Conservation (phyloP, 1,140 invertebrate species). For the Neuroterus valhalla region DNA sequence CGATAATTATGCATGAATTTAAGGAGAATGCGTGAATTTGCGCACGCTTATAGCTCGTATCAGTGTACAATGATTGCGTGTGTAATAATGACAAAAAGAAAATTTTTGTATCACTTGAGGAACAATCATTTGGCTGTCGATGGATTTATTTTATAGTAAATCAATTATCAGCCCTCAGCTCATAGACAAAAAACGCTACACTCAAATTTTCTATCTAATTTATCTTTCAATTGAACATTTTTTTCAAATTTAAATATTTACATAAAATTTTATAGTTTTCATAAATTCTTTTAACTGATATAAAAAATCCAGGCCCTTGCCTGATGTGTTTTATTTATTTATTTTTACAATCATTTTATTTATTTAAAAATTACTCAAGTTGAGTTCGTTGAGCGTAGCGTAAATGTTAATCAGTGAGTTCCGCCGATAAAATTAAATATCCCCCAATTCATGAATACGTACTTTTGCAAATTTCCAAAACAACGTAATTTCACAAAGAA, state of each 20-base stretch:
- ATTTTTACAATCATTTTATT: neutral
- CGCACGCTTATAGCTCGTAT: conserved; percentile 59
- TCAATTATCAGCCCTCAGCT: conserved; percentile 45
- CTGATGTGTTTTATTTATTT: neutral
- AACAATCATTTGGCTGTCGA: conserved; percentile 44
- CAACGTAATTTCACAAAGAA: neutral
- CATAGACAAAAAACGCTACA: too few relatives aligned
- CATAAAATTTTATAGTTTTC: too few relatives aligned
- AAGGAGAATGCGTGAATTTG: conserved; percentile 67
- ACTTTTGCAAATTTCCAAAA: neutral
- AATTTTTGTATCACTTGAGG: conserved; percentile 29
- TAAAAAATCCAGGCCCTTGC: too few relatives aligned
- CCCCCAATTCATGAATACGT: neutral
- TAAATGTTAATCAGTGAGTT: neutral
- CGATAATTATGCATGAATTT: conserved; percentile 74
- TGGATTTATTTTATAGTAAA: conserved; percentile 53
- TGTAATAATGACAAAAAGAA: conserved; percentile 41
- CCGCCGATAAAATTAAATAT: neutral
- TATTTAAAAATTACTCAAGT: neutral
- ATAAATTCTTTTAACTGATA: too few relatives aligned
- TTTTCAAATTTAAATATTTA: too few relatives aligned
- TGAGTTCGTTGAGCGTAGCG: neutral
- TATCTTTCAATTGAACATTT: too few relatives aligned
- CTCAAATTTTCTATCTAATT: too few relatives aligned
- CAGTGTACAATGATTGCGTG: conserved; percentile 39